Conservation (phyloP, 2,888 invertebrate genomes). For the Napeogenes sylphis region DNA sequence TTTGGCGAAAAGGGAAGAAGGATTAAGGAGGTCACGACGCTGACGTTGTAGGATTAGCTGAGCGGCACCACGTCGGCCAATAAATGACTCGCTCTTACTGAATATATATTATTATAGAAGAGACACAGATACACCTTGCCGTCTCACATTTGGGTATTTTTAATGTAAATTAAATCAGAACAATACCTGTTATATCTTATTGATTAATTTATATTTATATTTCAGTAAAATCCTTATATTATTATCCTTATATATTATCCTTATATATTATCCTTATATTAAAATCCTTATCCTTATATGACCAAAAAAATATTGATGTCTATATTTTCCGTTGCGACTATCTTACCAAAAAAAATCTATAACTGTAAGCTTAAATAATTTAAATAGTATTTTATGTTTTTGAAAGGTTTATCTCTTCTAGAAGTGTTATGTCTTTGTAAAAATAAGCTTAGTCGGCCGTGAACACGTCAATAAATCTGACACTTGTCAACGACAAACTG, state of each 20-base stretch:
- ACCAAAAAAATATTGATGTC: too few relatives aligned
- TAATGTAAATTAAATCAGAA: too few relatives aligned
- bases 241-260: too few relatives aligned
- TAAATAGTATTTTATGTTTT: background rate
- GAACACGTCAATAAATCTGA: constrained; percentile 64
- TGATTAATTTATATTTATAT: too few relatives aligned
- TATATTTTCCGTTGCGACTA: too few relatives aligned
- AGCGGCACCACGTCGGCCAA: constrained; percentile 59
- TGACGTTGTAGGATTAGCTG: constrained; percentile 69
- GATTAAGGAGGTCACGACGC: constrained; percentile 70
- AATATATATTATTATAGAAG: constrained; percentile 13
- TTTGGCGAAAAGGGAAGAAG: constrained; percentile 60
- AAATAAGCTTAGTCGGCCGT: constrained; percentile 57
- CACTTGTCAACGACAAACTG: constrained; percentile 58
- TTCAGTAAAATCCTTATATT: too few relatives aligned
- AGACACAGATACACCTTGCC: constrained; percentile 37
- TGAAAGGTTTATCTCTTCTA: constrained; percentile 38
- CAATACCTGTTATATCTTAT: too few relatives aligned
- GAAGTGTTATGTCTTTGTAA: constrained; percentile 37
- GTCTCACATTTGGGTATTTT: constrained; percentile 2
- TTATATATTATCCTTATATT: too few relatives aligned
- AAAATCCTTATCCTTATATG: too few relatives aligned
- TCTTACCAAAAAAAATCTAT: too few relatives aligned
- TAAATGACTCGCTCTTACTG: constrained; percentile 50
- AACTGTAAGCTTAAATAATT: too few relatives aligned